Evolutionary conservation across 2,888 invertebrate genomes (phyloP).

Genomic region (Aradus depressus): DNA sequence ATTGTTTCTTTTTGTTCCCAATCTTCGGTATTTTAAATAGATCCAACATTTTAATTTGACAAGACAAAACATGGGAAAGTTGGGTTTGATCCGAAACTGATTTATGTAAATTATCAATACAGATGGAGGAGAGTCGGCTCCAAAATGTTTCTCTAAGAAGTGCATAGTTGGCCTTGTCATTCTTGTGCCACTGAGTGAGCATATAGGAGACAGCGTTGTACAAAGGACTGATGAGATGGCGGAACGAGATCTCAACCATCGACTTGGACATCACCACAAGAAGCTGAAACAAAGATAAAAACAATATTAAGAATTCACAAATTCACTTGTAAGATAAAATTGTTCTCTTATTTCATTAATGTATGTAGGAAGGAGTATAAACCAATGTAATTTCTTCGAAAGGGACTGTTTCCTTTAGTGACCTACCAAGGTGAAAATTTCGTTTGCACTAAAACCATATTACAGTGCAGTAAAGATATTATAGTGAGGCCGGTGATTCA

Average conservation of each 20-base stretch:
- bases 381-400: too few relatives aligned
- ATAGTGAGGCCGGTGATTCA: too few relatives aligned
- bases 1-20: conserved; percentile 19
- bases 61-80: conserved; percentile 27
- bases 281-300: conserved; percentile 19
- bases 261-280: conserved; percentile 8
- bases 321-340: too few relatives aligned
- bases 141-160: conserved; percentile 16
- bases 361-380: too few relatives aligned
- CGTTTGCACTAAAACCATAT: too few relatives aligned
- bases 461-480: too few relatives aligned
- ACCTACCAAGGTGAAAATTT: too few relatives aligned
- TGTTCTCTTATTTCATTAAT: too few relatives aligned
- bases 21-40: conserved; percentile 38
- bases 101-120: conserved; percentile 13
- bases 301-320: neutral
- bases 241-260: conserved; percentile 16
- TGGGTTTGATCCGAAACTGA: conserved; percentile 24
- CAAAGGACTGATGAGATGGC: conserved; percentile 17
- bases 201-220: conserved; percentile 17
- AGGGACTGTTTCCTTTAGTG: too few relatives aligned
- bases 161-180: conserved; percentile 10
- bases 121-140: conserved; percentile 11
- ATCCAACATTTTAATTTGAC: conserved; percentile 42
- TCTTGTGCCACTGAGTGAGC: conserved; percentile 20